phyloP scores from a whole-genome alignment of 2,113 vertebrate genomes.

The Tragelaphus scriptus region DNA sequence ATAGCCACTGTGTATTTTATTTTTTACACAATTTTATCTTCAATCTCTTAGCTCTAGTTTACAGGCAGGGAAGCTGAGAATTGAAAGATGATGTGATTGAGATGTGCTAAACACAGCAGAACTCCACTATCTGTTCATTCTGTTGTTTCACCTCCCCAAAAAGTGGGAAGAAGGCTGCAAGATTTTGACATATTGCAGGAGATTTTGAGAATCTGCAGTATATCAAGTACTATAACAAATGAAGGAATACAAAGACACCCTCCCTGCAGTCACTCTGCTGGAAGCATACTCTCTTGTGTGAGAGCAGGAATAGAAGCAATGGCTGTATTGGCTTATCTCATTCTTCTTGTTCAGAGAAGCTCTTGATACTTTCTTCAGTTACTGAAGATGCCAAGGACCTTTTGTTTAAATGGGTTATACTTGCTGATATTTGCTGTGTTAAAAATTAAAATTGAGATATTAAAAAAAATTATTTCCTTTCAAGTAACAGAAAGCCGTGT shows the following conservation, averaged over 20 bases:
- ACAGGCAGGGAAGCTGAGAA: not conserved
- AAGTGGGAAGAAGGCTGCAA: not conserved
- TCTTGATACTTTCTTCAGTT: not conserved
- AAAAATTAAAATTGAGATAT: not conserved
- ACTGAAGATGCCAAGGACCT: not conserved
- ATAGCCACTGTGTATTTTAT: not conserved
- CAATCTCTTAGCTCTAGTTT: too few species aligned
- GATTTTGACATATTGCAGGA: not conserved
- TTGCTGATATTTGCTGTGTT: not conserved
- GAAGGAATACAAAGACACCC: not conserved
- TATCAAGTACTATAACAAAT: not conserved
- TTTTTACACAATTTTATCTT: not conserved
- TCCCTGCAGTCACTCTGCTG: not conserved
- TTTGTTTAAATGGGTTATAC: not conserved
- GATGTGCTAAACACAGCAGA: not conserved
- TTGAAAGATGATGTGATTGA: not conserved
- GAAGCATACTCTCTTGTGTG: not conserved
- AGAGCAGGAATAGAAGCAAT: not conserved
- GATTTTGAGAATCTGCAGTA: not conserved
- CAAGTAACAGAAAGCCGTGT: not conserved
- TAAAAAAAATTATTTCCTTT: not conserved
- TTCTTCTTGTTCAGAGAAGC: not conserved
- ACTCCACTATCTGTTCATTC: not conserved
- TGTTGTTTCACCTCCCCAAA: not conserved
- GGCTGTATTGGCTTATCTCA: accelerated